These are phyloP conservation scores for Panthera tigris DNA, from an alignment of 2,113 vertebrate species.

Conservation along the genomic window DNA sequence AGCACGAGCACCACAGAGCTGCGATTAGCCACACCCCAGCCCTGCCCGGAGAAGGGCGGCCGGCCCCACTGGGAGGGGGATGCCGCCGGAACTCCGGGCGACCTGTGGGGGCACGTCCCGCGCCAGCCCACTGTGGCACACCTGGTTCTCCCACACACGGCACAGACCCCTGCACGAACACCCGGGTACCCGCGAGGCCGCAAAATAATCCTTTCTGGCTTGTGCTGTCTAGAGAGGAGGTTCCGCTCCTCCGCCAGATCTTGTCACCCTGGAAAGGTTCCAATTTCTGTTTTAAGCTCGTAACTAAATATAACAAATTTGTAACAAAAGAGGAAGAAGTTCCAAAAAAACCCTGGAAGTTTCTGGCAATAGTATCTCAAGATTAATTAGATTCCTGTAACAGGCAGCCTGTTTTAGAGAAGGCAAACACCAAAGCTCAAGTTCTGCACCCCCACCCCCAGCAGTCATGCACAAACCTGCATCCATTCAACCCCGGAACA, in stretches of 20 bases:
- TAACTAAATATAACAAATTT: not conserved
- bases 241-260: not conserved
- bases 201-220: not conserved
- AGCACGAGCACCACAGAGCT: rapidly evolving
- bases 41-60: not conserved
- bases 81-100: not conserved
- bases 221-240: not conserved
- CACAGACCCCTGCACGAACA: not conserved
- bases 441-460: not conserved
- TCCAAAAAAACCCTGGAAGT: too few relatives aligned
- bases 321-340: not conserved
- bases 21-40: not conserved
- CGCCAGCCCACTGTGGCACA: not conserved
- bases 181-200: not conserved
- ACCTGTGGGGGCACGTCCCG: not conserved
- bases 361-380: not conserved
- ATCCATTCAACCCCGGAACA: not conserved
- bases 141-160: not conserved
- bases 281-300: not conserved
- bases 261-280: not conserved
- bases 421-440: not conserved
- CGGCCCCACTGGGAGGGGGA: not conserved
- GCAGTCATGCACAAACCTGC: rapidly evolving
- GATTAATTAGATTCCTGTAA: too few relatives aligned
- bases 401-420: rapidly evolving